A percentile compares a stretch with the other conserved stretches of the same genome.
These are phyloP conservation scores for Bellardia bayeri DNA, from an alignment of 2,888 invertebrate genomes.

Conservation along the genomic window DNA sequence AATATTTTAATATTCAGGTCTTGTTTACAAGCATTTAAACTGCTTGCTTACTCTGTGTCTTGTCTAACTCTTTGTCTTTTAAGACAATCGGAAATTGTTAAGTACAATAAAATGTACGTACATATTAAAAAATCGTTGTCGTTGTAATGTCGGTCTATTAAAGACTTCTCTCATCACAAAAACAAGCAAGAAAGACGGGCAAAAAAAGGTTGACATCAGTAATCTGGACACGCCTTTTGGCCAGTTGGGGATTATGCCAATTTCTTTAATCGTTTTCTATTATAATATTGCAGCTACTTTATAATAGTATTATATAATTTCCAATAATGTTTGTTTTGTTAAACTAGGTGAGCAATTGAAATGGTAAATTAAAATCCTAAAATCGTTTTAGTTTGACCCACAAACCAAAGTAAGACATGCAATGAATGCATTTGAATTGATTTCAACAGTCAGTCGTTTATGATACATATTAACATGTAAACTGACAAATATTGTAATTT, in stretches of 20 bases:
- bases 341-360: not conserved
- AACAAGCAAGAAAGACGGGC: not conserved
- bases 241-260: conserved; percentile 5
- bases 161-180: conserved; percentile 20
- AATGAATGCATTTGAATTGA: too few species aligned
- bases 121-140: not conserved
- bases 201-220: conserved; percentile 13
- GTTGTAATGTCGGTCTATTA: conserved; percentile 24
- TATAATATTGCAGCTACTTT: not conserved
- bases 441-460: too few species aligned
- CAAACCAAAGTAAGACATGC: not conserved
- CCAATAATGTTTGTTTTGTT: not conserved
- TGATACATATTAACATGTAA: too few species aligned
- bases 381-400: not conserved
- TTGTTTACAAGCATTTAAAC: conserved; percentile 47
- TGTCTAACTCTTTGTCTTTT: conserved; percentile 31
- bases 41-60: conserved; percentile 12
- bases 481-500: too few species aligned
- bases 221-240: conserved; percentile 38
- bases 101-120: conserved; percentile 20
- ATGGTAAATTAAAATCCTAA: not conserved
- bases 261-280: not conserved
- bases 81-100: conserved; percentile 57
- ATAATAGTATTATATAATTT: not conserved
- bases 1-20: conserved; percentile 62